Percentiles rank a stretch among this genome's conserved stretches.
Conservation (phyloP, 30 jellyfish, hydroid and myxozoan species). For the Chrysaora quinquecirrha region DNA sequence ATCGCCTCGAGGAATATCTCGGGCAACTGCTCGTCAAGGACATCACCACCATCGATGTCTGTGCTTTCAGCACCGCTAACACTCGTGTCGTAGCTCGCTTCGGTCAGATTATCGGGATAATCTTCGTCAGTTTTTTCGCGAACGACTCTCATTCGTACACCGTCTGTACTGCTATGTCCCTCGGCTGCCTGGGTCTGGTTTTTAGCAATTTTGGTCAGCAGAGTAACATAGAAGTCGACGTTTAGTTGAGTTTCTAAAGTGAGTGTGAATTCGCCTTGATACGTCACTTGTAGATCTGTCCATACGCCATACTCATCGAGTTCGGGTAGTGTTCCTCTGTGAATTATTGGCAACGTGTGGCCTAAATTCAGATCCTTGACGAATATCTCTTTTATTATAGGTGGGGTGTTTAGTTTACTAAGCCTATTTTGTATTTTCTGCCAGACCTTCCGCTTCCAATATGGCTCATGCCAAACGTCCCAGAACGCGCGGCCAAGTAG, state of each 20-base stretch:
- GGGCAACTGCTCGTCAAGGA: slow-evolving; percentile 78
- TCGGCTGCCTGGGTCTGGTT: slow-evolving; percentile 68
- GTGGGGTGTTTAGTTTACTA: slow-evolving; percentile 92
- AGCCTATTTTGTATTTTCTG: slow-evolving; percentile 91
- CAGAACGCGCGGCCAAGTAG: slow-evolving; percentile 96
- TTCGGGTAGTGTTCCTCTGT: slow-evolving; percentile 94
- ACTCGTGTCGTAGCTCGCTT: slow-evolving; percentile 35
- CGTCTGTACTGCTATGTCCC: slow-evolving; percentile 30
- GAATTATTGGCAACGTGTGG: slow-evolving; percentile 95
- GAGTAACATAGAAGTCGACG: slow-evolving; percentile 86
- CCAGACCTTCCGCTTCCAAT: slow-evolving; percentile 93
- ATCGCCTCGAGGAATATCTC: slow-evolving; percentile 87
- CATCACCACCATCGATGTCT: slow-evolving; percentile 68
- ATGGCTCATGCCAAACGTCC: slow-evolving; percentile 99
- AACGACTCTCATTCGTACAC: slow-evolving; percentile 54
- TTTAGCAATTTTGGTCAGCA: slow-evolving; percentile 78
- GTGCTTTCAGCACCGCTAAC: not conserved
- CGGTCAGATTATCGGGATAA: slow-evolving; percentile 6
- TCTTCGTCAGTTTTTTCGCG: slow-evolving; percentile 38
- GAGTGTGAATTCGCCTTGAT: slow-evolving; percentile 94
- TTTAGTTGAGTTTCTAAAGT: slow-evolving; percentile 96
- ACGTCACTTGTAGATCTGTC: slow-evolving; percentile 95
- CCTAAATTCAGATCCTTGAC: slow-evolving; percentile 91
- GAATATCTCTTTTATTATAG: slow-evolving; percentile 85
- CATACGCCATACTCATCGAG: slow-evolving; percentile 98